Evolutionary conservation across 35 echinoderm and acorn worm genomes (phyloP).

Genomic region (Apostichopus californicus): DNA sequence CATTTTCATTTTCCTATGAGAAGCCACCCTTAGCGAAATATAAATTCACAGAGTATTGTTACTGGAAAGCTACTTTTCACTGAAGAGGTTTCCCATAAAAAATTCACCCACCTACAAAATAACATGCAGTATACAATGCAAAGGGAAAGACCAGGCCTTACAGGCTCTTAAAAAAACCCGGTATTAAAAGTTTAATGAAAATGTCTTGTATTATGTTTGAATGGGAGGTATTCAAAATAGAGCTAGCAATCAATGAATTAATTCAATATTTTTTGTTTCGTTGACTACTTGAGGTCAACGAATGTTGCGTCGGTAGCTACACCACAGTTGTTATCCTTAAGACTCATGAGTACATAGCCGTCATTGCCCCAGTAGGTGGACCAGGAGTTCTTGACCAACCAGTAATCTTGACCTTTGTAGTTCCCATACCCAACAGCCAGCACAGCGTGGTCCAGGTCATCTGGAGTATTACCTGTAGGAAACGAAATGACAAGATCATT

Average conservation of each 20-base stretch:
- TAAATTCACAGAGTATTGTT: too few species aligned
- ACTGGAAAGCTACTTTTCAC: too few species aligned
- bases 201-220: too few species aligned
- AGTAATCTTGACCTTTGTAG: constrained; percentile 64
- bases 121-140: too few species aligned
- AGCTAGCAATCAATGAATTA: not conserved
- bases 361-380: constrained; percentile 98
- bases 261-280: not conserved
- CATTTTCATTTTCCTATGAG: too few species aligned
- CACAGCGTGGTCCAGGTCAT: constrained; percentile 84
- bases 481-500: not conserved
- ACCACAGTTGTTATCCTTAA: constrained; percentile 93
- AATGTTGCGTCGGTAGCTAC: constrained; percentile 77
- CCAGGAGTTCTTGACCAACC: constrained; percentile 94
- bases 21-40: too few species aligned
- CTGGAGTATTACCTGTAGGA: constrained; percentile 71
- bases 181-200: too few species aligned
- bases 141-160: too few species aligned
- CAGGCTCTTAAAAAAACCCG: too few species aligned
- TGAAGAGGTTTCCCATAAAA: too few species aligned
- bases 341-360: constrained; percentile 83
- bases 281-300: constrained; percentile 54
- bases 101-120: too few species aligned
- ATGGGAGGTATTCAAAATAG: not conserved
- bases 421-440: constrained; percentile 83